Evolutionary conservation across 2,888 invertebrate genomes (phyloP).

Genomic region (Eremobia ochroleuca): DNA sequence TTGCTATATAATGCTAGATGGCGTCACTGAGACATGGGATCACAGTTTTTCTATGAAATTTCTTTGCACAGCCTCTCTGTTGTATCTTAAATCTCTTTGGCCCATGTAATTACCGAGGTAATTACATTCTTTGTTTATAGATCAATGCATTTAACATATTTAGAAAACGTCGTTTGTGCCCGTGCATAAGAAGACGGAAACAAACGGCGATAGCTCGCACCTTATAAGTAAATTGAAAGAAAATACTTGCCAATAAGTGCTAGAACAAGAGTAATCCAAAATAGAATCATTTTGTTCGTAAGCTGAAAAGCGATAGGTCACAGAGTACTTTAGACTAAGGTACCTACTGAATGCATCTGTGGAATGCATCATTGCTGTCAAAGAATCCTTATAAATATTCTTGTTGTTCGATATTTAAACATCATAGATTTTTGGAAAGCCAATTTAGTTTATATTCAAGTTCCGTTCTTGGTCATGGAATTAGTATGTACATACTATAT

Average conservation of each 20-base stretch:
- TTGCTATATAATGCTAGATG: no score
- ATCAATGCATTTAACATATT: neutral
- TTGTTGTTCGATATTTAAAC: conserved; percentile 4
- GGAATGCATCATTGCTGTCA: conserved; percentile 2
- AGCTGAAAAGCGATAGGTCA: neutral
- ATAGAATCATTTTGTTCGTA: conserved; percentile 65
- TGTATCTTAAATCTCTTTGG: neutral
- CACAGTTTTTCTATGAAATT: no score
- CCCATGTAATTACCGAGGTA: no score
- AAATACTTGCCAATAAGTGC: conserved; percentile 82
- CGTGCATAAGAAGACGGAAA: neutral
- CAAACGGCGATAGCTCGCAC: neutral
- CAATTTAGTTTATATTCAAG: neutral
- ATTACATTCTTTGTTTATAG: neutral
- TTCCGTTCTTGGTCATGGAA: neutral
- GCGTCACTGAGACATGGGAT: no score
- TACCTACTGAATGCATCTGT: neutral
- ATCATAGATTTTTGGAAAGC: neutral
- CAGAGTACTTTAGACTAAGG: no score
- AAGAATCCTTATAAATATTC: neutral
- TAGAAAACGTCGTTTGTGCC: neutral
- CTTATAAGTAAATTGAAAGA: neutral
- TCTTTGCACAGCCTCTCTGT: no score
- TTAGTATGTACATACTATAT: conserved; percentile 4
- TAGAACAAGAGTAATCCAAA: conserved; percentile 82